Base-by-base conservation (phyloP, 1,140 invertebrate genomes). In the Cepaea nemoralis region DNA sequence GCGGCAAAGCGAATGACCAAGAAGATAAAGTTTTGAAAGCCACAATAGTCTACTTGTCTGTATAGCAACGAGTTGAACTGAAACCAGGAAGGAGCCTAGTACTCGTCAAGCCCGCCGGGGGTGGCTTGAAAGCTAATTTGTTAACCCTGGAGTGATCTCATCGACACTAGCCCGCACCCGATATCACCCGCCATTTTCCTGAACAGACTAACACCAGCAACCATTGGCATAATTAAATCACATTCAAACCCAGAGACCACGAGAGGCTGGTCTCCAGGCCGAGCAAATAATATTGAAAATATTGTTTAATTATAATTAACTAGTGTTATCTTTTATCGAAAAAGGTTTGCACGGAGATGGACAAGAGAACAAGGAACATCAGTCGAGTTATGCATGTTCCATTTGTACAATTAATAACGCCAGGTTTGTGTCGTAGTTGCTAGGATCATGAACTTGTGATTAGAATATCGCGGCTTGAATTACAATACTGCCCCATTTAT, bases 221-320 rank as follows among this genome's bases (percentile, higher is more conserved):
- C 59, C 59, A 31, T 2, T 2, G n/a, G 6, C 22, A 27, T 63
- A 63, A 19, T 63, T n/a, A 63, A 63, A 31, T 31, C n/a, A 63
- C n/a, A 63, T 63, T 31, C 5, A 63, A 63, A 63, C 59, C 59
- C 2, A 31, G 59, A 12, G 27, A 63, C 59, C n/a, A 31, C 12
- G 10, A 63, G 6, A 63, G 33, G 5, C 33, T 31, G 59, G 59
- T 63, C 27, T n/a, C 6, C 59, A 31, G 59, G 59, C 27, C n/a
- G 59, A 63, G 59, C n/a, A 63, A 63, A 63, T 63, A 27, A 6
- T 63, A 5, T 63, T 31, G n/a, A 63, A 31, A 63, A 5, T 63
- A 63, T 63, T 63, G 27, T 63, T 63, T 63, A 63, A 63, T 63
- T 63, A 63, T 63, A 63, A 63, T 63, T 63, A 31, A 31, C 59